These are phyloP conservation scores for Prionailurus bengalensis DNA, from an alignment of 2,113 vertebrate species.

Conservation along the genomic window DNA sequence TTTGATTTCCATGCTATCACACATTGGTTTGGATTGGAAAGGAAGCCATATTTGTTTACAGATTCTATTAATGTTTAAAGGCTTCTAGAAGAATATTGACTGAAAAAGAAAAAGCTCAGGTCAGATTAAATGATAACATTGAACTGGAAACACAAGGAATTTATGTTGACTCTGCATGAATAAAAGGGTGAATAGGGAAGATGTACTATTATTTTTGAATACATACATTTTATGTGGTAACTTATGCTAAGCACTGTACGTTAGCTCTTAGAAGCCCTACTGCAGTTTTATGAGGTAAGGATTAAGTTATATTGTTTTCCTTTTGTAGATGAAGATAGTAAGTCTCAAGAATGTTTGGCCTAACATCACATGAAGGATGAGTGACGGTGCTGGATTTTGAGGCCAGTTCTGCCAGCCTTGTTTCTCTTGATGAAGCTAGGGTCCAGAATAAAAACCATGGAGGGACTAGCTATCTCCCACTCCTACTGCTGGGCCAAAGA, in stretches of 20 bases:
- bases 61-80: background rate
- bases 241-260: background rate
- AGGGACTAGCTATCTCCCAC: background rate
- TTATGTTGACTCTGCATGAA: background rate
- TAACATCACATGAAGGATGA: background rate
- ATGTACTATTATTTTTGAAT: background rate
- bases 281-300: background rate
- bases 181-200: background rate
- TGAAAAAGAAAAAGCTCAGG: background rate
- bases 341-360: background rate
- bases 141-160: background rate
- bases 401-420: background rate
- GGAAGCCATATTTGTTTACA: background rate
- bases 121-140: background rate
- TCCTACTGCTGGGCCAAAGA: background rate
- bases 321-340: background rate
- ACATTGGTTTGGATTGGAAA: background rate
- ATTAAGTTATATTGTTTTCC: background rate
- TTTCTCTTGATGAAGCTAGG: background rate
- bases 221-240: background rate
- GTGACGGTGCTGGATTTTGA: background rate
- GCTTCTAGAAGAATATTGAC: background rate
- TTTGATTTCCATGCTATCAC: slow-evolving; percentile 2
- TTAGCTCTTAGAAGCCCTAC: background rate
- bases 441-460: background rate